These are phyloP conservation scores for Perizoma flavofasciatum DNA, from an alignment of 2,888 invertebrate genomes.

Conservation along the genomic window DNA sequence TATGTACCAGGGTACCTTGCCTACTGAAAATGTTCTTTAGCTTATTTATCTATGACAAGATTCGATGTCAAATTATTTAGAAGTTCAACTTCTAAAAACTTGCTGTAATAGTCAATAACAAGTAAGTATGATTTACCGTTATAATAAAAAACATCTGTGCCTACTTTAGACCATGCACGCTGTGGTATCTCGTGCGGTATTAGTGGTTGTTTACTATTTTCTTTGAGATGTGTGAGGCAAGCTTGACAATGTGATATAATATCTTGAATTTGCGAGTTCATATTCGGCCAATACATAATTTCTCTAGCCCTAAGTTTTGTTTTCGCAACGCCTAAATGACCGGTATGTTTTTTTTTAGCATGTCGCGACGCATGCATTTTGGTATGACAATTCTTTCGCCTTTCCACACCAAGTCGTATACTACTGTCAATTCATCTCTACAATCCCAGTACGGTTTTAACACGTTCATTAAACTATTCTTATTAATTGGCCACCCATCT, in stretches of 20 bases:
- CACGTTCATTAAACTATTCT: conserved; percentile 2
- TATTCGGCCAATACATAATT: conserved; percentile 37
- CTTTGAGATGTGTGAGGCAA: conserved; percentile 27
- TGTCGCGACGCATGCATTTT: conserved; percentile 19
- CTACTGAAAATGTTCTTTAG: conserved; percentile 33
- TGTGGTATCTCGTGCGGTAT: conserved; percentile 24
- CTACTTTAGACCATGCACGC: conserved; percentile 30
- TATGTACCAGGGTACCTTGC: too few species aligned
- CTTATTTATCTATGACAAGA: conserved; percentile 23
- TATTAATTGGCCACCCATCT: conserved; percentile 1
- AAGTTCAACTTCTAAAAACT: conserved; percentile 27
- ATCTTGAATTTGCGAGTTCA: conserved; percentile 31
- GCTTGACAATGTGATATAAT: conserved; percentile 31
- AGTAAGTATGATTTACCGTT: conserved; percentile 20
- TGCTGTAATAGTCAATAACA: conserved; percentile 28
- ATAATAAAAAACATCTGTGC: conserved; percentile 22
- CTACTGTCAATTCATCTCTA: conserved; percentile 26
- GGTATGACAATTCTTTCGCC: conserved; percentile 32
- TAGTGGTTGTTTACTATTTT: conserved; percentile 4
- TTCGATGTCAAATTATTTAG: conserved; percentile 9
- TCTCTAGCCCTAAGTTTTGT: conserved; percentile 32
- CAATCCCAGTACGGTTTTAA: conserved; percentile 17
- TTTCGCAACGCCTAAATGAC: conserved; percentile 37
- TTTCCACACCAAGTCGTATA: conserved; percentile 33
- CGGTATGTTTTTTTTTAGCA: conserved; percentile 31